Evolutionary conservation across 2,113 vertebrate genomes (phyloP), one percentile per base, ranked within the genome.

Genomic region (Hydrochoerus hydrochaeris): DNA sequence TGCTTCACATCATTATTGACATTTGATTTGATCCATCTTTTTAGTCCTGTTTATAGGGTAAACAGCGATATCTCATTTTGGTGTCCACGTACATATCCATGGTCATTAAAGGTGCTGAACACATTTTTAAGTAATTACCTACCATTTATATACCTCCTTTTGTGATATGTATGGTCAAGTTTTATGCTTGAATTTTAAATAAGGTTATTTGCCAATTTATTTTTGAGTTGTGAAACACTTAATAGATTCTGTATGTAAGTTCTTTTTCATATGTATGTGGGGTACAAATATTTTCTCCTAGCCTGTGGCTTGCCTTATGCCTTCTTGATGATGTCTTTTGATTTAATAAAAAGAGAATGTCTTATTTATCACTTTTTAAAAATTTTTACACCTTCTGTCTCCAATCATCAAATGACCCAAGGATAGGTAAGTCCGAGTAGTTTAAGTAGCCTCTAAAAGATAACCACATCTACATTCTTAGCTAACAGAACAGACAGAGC

Each of bases 101-200:
- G 35, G 78, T 38, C 63, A 52, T 35, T 58, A 30, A 85, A 26
- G 73, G 26, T 54, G 7, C 16, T 77, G 35, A 94, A 11, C 28
- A 84, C 19, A 26, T 71, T 84, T 32, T 67, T 28, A 62, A 60
- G 32, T 49, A 17, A 82, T 87, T 75, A 32, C 2, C 38, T 52
- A 9, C 16, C 32, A 73, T 73, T 78, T 73, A 13, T 41, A 7
- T 89, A 82, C 14, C 12, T 90, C 71, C 8, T 78, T 49, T 95
- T 62, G 69, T 58, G 22, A 69, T 26, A 17, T 80, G 32, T 44
- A 41, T 91, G 13, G 87, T 87, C 3, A 77, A 78, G 24, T 24
- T 5, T 84, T 93, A 54, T 58, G 65, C 44, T 69, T 38, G 44
- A 49, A 80, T 96, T 92, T 90, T 65, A 89, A 90, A 28, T 60